Percentiles rank a stretch among this genome's conserved stretches.
These are phyloP conservation scores for Habropoda laboriosa DNA, from an alignment of 1,140 invertebrate species.

Conservation along the genomic window DNA sequence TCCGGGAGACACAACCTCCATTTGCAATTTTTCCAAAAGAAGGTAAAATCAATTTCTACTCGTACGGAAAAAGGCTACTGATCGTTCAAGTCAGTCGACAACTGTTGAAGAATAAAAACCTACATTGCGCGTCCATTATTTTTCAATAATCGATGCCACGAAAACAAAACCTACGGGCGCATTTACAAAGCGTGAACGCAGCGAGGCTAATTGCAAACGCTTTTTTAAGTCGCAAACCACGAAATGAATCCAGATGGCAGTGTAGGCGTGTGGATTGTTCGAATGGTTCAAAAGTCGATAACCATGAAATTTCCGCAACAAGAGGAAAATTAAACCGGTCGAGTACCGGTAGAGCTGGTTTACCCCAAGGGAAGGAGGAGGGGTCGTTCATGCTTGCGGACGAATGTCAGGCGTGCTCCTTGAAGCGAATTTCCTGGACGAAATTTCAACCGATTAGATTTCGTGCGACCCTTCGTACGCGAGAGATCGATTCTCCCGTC, in stretches of 20 bases:
- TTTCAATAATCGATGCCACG: background rate
- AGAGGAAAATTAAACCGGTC: background rate
- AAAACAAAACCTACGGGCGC: background rate
- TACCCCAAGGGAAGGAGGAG: background rate
- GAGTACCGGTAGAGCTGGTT: slow-evolving; percentile 12
- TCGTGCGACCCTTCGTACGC: background rate
- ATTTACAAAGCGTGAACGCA: background rate
- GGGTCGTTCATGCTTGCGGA: background rate
- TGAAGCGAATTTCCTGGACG: slow-evolving; percentile 31
- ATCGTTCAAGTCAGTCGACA: background rate
- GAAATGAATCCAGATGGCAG: background rate
- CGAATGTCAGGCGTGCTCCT: background rate
- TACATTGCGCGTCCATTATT: background rate
- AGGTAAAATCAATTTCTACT: background rate
- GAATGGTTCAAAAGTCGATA: background rate
- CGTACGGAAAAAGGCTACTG: background rate
- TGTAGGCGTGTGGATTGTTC: background rate
- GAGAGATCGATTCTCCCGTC: slow-evolving; percentile 3
- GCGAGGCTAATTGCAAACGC: background rate
- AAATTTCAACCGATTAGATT: slow-evolving; percentile 55
- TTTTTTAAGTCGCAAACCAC: background rate
- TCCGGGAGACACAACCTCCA: background rate
- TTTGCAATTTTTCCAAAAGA: too few relatives aligned
- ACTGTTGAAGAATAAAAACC: background rate
- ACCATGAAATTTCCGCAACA: background rate